A percentile compares a stretch with the other conserved stretches of the same genome.
Conservation (phyloP, 2,888 invertebrate genomes). For the Nowickia ferox region DNA sequence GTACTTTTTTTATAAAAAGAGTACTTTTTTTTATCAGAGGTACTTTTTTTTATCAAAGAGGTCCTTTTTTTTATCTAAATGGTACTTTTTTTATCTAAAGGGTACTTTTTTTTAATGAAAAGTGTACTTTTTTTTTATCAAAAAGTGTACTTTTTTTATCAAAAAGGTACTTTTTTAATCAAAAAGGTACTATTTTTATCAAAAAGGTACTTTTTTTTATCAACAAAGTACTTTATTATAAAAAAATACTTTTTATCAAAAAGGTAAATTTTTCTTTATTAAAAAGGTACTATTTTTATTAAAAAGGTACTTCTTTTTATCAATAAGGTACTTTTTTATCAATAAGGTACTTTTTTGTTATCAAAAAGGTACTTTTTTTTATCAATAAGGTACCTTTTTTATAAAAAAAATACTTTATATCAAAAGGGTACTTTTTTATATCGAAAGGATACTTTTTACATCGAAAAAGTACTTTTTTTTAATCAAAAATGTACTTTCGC, state of each 20-base stretch:
- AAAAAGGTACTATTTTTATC: too few species aligned
- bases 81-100: background rate
- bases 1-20: too few species aligned
- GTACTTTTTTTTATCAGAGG: background rate
- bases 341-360: background rate
- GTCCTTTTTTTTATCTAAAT: background rate
- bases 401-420: background rate
- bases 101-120: slow-evolving; percentile 1
- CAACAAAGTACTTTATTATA: too few species aligned
- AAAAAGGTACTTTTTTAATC: too few species aligned
- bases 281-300: background rate
- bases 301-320: background rate
- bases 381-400: background rate
- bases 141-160: background rate
- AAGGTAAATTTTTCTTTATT: too few species aligned
- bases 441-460: too few species aligned
- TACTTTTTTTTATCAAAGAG: background rate
- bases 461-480: too few species aligned
- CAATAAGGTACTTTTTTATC: background rate
- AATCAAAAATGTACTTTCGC: too few species aligned
- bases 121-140: background rate
- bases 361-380: background rate
- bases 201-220: too few species aligned
- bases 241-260: too few species aligned
- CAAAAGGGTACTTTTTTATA: too few species aligned